Evolutionary conservation across 2,797 vertebrate genomes (phyloP), one percentile per base, ranked within the genome.

Genomic region (Prunella strophiata): DNA sequence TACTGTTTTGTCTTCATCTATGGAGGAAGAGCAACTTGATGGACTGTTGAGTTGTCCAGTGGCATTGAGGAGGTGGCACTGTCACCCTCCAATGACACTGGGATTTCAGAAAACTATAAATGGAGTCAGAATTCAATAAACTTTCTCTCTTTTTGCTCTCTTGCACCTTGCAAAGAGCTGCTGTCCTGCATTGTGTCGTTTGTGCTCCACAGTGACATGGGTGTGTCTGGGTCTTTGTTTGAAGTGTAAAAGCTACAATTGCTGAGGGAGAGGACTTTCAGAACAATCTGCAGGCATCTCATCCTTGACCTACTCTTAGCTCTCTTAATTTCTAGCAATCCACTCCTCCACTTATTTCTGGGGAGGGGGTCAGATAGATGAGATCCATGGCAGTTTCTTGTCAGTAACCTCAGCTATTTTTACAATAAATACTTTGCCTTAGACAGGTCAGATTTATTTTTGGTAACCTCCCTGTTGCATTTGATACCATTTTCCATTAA

Each of bases 361-460:
- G 42, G 85, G n/a, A 72, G 36, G 15, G 16, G 14, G 5, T 6
- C 47, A 70, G 23, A 36, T 3, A 84, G 11, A 34, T 65, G 66
- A 78, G 22, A 86, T 61, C 27, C 40, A 45, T 1, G 4, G 36
- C 15, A 45, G 73, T 70, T 93, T 86, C 76, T 78, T 76, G 62
- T 63, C 62, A 90, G 48, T 47, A 73, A 40, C 17, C 22, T 88
- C 70, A n/a, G 29, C 40, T 93, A 62, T 78, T 90, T 95, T 88
- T 88, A 30, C 30, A 45, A 65, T 52, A 91, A 58, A 78, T 66
- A 70, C 26, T 47, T 55, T 20, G 43, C 19, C 1, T 81, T 94
- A 55, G 30, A 87, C 55, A 70, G 85, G 91, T 91, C 79, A 86
- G 40, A 86, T 84, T 70, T 90, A 90, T 86, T 90, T 95, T 78